phyloP scores from a whole-genome alignment of 1,140 invertebrate genomes.

The Atta cephalotes region DNA sequence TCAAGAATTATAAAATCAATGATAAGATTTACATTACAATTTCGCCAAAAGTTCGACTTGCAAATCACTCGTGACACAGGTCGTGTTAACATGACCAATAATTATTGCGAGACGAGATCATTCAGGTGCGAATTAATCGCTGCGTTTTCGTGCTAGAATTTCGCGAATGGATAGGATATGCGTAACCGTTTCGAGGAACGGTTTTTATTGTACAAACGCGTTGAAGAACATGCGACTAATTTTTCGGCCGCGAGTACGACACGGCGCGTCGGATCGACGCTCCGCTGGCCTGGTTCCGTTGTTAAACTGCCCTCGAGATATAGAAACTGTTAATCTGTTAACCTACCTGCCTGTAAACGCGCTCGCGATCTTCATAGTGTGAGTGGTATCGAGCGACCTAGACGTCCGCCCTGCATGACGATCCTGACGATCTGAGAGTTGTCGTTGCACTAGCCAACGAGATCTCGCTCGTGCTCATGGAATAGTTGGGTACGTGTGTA shows the following conservation, averaged over 20 bases:
- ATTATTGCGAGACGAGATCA: neutral
- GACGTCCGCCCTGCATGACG: slow-evolving; percentile 68
- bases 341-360: slow-evolving; percentile 68
- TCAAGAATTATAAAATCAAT: neutral
- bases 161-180: neutral
- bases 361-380: slow-evolving; percentile 61
- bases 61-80: neutral
- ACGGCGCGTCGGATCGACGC: slow-evolving; percentile 40
- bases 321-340: slow-evolving; percentile 75
- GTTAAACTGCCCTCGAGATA: slow-evolving; percentile 76
- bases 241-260: slow-evolving; percentile 43
- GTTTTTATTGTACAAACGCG: slow-evolving; percentile 17
- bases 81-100: no score
- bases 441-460: slow-evolving; percentile 34
- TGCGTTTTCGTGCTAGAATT: neutral
- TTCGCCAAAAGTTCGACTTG: neutral
- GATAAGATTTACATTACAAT: neutral
- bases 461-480: slow-evolving; percentile 35
- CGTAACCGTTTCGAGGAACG: neutral
- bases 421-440: slow-evolving; percentile 31
- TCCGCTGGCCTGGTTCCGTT: slow-evolving; percentile 75
- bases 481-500: neutral
- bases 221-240: slow-evolving; percentile 15
- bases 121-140: neutral
- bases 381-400: slow-evolving; percentile 74